phyloP scores from a whole-genome alignment of 2,888 invertebrate genomes.

The Tetragonula carbonaria region DNA sequence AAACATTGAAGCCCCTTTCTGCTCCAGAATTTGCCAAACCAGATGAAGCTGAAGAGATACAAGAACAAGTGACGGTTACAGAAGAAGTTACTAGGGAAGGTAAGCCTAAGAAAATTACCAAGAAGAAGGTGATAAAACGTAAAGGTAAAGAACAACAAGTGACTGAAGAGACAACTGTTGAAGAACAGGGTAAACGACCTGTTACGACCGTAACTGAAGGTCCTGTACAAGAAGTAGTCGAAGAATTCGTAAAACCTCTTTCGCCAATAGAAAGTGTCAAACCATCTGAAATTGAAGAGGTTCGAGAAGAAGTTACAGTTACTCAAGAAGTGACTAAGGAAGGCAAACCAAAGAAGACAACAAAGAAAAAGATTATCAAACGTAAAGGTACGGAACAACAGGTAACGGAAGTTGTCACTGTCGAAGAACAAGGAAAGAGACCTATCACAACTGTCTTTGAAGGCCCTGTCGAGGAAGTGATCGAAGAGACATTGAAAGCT shows the following conservation, averaged over 20 bases:
- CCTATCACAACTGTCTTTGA: slow-evolving; percentile 82
- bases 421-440: slow-evolving; percentile 61
- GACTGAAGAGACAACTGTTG: slow-evolving; percentile 48
- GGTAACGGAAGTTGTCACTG: slow-evolving; percentile 74
- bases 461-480: slow-evolving; percentile 59
- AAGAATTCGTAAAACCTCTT: slow-evolving; percentile 48
- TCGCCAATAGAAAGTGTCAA: slow-evolving; percentile 80
- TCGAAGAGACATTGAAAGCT: slow-evolving; percentile 67
- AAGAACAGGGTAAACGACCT: slow-evolving; percentile 77
- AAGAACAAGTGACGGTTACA: slow-evolving; percentile 33
- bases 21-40: slow-evolving; percentile 83
- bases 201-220: slow-evolving; percentile 78
- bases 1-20: slow-evolving; percentile 70
- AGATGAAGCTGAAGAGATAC: slow-evolving; percentile 72
- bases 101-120: slow-evolving; percentile 35
- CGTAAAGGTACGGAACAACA: slow-evolving; percentile 60
- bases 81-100: slow-evolving; percentile 56
- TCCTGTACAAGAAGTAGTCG: slow-evolving; percentile 70
- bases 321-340: slow-evolving; percentile 72
- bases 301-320: slow-evolving; percentile 64
- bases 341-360: slow-evolving; percentile 71
- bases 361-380: slow-evolving; percentile 44
- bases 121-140: slow-evolving; percentile 25
- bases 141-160: slow-evolving; percentile 33
- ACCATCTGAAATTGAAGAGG: slow-evolving; percentile 77